These are phyloP conservation scores for Quadroppia sp. DNA, from an alignment of 2,888 invertebrate genomes.

Conservation along the genomic window DNA sequence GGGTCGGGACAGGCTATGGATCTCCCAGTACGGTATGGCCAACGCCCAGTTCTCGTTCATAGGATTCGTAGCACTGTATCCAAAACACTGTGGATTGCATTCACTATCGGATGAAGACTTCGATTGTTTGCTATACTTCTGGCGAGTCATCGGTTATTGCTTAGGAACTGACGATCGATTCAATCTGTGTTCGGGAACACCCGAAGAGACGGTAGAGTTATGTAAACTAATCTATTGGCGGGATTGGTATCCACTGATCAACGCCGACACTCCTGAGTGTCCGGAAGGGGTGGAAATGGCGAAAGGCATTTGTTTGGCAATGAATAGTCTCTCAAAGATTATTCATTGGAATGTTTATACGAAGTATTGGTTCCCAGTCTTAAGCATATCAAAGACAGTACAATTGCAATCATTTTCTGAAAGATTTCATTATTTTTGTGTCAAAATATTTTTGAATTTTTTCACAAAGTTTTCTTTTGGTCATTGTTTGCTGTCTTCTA, in stretches of 20 bases:
- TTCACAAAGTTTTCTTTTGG: background rate
- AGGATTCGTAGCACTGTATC: conserved; percentile 64
- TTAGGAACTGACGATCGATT: conserved; percentile 69
- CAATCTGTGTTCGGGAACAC: conserved; percentile 40
- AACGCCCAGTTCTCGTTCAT: conserved; percentile 82
- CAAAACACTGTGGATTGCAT: conserved; percentile 63
- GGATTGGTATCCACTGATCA: conserved; percentile 38
- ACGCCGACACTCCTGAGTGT: background rate
- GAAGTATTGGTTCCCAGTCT: conserved; percentile 35
- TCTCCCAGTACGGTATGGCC: conserved; percentile 76
- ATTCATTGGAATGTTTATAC: conserved; percentile 32
- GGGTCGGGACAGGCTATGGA: conserved; percentile 54
- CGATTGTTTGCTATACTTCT: conserved; percentile 72
- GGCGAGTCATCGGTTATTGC: conserved; percentile 74
- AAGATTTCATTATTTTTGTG: conserved; percentile 17
- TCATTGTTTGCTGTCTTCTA: background rate
- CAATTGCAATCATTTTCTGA: conserved; percentile 1
- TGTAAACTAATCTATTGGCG: conserved; percentile 35
- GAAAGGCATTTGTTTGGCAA: conserved; percentile 39
- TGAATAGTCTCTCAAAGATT: background rate
- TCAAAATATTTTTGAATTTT: background rate
- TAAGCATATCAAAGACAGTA: background rate
- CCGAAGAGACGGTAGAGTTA: conserved; percentile 35
- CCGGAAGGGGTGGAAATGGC: conserved; percentile 30
- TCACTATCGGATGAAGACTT: conserved; percentile 62